These are phyloP conservation scores for Centrocercus urophasianus DNA, from an alignment of 2,113 vertebrate species.

Conservation along the genomic window DNA sequence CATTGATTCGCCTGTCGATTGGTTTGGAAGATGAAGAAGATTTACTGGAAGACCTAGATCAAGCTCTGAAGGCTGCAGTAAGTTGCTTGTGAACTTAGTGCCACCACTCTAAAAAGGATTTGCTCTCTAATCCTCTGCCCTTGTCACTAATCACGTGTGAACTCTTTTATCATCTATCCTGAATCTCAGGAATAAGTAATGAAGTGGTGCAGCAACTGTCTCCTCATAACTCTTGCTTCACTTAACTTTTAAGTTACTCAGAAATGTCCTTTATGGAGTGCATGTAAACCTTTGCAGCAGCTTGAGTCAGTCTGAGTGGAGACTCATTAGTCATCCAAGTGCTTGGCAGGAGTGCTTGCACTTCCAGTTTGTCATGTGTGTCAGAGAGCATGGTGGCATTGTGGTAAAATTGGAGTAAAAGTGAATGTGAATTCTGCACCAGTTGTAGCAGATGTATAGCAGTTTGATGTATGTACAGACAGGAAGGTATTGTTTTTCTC, in stretches of 20 bases:
- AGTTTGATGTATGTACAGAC: not conserved
- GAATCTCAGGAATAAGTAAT: not conserved
- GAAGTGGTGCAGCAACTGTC: not conserved
- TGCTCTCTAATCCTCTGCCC: not conserved
- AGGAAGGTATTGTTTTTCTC: not conserved
- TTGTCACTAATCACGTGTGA: not conserved
- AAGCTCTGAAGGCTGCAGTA: conserved; percentile 88
- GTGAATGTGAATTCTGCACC: not conserved
- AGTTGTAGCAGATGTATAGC: not conserved
- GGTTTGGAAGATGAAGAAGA: conserved; percentile 90
- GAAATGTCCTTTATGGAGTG: not conserved
- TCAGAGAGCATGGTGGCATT: not conserved
- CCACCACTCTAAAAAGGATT: not conserved
- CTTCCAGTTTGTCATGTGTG: not conserved
- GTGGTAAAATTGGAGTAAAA: not conserved
- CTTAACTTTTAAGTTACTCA: not conserved
- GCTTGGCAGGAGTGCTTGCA: no score
- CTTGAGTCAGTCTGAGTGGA: not conserved
- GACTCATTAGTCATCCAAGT: rapidly evolving
- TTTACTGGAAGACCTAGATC: conserved; percentile 86
- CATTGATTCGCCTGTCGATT: conserved; percentile 89
- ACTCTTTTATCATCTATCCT: not conserved
- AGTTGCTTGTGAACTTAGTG: conserved; percentile 49
- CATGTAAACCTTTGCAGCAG: not conserved
- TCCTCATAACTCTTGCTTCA: not conserved